phyloP scores from a whole-genome alignment of 2,797 vertebrate genomes.

The Lates japonicus region DNA sequence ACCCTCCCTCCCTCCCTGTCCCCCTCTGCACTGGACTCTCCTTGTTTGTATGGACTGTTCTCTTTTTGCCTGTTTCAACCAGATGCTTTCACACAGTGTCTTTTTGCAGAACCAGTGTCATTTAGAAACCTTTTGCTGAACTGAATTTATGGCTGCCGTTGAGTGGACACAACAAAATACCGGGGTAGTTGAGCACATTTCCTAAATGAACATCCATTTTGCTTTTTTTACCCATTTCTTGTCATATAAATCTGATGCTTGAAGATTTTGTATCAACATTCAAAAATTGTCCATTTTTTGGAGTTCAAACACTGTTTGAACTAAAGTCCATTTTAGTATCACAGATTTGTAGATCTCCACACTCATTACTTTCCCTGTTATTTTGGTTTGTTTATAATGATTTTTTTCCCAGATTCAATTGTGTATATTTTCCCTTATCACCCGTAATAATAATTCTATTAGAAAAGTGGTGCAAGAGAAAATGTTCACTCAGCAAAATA shows the following conservation, averaged over 20 bases:
- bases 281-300: constrained; percentile 36
- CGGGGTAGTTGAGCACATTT: constrained; percentile 83
- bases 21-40: constrained; percentile 48
- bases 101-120: constrained; percentile 85
- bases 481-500: constrained; percentile 59
- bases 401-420: constrained; percentile 49
- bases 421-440: constrained; percentile 49
- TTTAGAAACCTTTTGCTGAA: constrained; percentile 86
- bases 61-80: constrained; percentile 79
- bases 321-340: constrained; percentile 50
- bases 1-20: constrained; percentile 36
- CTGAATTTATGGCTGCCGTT: constrained; percentile 81
- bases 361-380: constrained; percentile 48
- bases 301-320: constrained; percentile 76
- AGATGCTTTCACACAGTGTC: constrained; percentile 80
- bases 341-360: constrained; percentile 44
- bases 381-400: constrained; percentile 45
- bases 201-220: constrained; percentile 75
- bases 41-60: constrained; percentile 62
- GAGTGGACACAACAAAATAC: constrained; percentile 81
- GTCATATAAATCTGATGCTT: constrained; percentile 37
- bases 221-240: constrained; percentile 33
- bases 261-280: constrained; percentile 44
- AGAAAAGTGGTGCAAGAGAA: constrained; percentile 54
- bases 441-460: constrained; percentile 50